Evolutionary conservation across 2,797 vertebrate species (phyloP), one percentile per base, ranked within the genome.

Genomic region (Xenentodon cancila): DNA sequence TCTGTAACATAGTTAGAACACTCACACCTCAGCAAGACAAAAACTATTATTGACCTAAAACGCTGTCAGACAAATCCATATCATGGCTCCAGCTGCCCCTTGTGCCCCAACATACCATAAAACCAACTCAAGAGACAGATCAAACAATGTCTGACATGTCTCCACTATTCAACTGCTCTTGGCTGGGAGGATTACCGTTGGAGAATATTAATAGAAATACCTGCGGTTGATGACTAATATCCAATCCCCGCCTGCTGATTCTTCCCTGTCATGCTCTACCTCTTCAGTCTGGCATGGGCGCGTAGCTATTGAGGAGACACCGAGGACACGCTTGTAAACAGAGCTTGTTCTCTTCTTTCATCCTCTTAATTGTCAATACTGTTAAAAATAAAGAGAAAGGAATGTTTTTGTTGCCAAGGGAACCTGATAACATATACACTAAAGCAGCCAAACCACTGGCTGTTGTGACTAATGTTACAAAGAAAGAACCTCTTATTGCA

Each of bases 161-260:
- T 90, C 72, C 82, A 75, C 81, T 51, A 49, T 56, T 83, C 71
- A 18, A 17, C 64, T 54, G 75, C 84, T 81, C 59, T 73, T 9
- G 57, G 79, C 83, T 79, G 57, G 71, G 34, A 74, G 64, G 47
- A 18, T 68, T 64, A 53, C 77, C 68, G 84, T 73, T 86, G 82
- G 80, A 77, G 67, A 84, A 79, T 91, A 93, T 92, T 91, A 89
- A 90, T 93, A 92, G 91, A 92, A 86, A 91, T 89, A 85, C 89
- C 90, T 90, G 91, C 59, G 89, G 88, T 84, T 88, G 90, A 84
- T 88, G 90, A 89, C 77, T 71, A 87, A 89, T 81, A 80, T 82
- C 64, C 75, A 82, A 69, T 76, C 82, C 82, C 50, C 74, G 63
- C 65, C 54, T 15, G 18, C 64, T 58, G 75, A 65, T 76, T 81